phyloP scores from a whole-genome alignment of 1,140 invertebrate genomes.

The Phymastichus coffea region DNA sequence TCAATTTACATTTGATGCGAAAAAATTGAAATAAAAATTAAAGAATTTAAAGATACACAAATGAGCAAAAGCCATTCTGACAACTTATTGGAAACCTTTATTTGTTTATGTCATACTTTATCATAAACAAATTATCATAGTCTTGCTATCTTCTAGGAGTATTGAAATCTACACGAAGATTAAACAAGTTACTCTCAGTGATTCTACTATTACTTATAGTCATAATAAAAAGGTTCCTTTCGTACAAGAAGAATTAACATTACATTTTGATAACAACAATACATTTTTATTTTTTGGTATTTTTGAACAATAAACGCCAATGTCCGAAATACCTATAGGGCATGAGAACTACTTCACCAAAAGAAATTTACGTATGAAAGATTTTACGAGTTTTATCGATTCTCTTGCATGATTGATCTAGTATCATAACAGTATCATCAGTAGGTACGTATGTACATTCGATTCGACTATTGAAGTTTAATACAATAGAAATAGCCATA shows the following conservation, averaged over 20 bases:
- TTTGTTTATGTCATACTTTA: constrained; percentile 79
- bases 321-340: too few species aligned
- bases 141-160: constrained; percentile 74
- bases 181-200: constrained; percentile 78
- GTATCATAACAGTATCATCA: too few species aligned
- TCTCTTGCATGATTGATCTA: too few species aligned
- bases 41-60: constrained; percentile 58
- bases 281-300: constrained; percentile 91
- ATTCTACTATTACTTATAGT: constrained; percentile 82
- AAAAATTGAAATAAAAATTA: constrained; percentile 63
- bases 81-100: constrained; percentile 76
- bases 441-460: too few species aligned
- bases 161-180: constrained; percentile 85
- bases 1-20: constrained; percentile 69
- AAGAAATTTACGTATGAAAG: too few species aligned
- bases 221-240: constrained; percentile 71
- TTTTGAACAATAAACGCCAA: too few species aligned
- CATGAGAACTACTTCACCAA: too few species aligned
- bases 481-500: too few species aligned
- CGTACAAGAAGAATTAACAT: constrained; percentile 64
- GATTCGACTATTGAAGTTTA: too few species aligned
- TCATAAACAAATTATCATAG: constrained; percentile 78
- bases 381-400: too few species aligned
- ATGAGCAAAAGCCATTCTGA: constrained; percentile 42
- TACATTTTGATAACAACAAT: constrained; percentile 96